phyloP scores from a whole-genome alignment of 2,113 vertebrate genomes.

The Sinocyclocheilus maitianheensis region DNA sequence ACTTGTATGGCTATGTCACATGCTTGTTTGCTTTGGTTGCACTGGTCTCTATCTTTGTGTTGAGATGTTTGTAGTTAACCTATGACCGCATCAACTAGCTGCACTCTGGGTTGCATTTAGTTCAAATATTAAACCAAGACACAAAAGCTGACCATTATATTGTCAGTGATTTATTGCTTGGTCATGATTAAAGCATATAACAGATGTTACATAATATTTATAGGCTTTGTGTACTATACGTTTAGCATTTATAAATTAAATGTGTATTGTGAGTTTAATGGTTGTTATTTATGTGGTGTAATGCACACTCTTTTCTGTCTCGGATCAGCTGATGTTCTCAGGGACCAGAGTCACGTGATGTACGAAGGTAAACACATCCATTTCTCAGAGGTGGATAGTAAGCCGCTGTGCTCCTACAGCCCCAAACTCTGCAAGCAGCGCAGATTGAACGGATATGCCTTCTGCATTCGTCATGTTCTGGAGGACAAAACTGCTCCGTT shows the following conservation, averaged over 20 bases:
- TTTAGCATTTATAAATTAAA: background rate
- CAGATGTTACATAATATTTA: background rate
- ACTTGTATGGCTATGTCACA: background rate
- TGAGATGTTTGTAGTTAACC: background rate
- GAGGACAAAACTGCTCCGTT: conserved; percentile 99
- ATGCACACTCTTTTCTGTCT: conserved; percentile 60
- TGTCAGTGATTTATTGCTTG: background rate
- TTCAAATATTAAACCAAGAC: conserved; percentile 20
- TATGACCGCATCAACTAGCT: background rate
- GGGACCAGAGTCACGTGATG: conserved; percentile 99
- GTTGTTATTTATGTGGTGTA: conserved; percentile 24
- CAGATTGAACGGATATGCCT: conserved; percentile 98
- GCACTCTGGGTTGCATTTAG: background rate
- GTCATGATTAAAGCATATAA: background rate
- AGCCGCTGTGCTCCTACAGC: conserved; percentile 99
- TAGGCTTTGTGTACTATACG: no score
- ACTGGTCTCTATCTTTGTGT: background rate
- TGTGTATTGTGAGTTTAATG: background rate
- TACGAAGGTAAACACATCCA: conserved; percentile 99
- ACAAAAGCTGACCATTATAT: background rate
- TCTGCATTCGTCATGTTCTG: conserved; percentile 99
- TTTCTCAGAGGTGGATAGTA: conserved; percentile 99
- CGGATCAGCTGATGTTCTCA: conserved; percentile 99
- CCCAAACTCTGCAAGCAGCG: conserved; percentile 99
- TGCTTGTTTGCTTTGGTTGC: background rate